Evolutionary conservation across 2,113 vertebrate genomes (phyloP).

Genomic region (Myrmophylax atrothorax): DNA sequence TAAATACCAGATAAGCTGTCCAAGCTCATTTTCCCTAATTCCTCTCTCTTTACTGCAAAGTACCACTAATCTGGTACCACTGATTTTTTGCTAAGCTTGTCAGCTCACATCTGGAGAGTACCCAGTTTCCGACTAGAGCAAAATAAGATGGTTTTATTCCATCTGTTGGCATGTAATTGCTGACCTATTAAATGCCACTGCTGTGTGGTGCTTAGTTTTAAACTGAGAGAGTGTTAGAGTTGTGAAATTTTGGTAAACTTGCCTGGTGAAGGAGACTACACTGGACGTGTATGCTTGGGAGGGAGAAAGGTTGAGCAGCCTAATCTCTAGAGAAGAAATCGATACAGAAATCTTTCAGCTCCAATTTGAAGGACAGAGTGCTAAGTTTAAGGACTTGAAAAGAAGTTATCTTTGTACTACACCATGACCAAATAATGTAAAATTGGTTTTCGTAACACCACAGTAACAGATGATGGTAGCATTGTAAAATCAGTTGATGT

Average conservation of each 20-base stretch:
- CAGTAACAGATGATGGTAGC: not conserved
- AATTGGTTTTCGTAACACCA: not conserved
- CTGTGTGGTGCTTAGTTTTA: slow-evolving; percentile 47
- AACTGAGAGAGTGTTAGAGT: slow-evolving; percentile 7
- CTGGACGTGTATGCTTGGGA: not conserved
- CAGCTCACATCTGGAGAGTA: slow-evolving; percentile 26
- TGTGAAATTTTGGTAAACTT: slow-evolving; percentile 45
- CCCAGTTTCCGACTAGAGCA: slow-evolving; percentile 15
- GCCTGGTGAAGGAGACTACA: not conserved
- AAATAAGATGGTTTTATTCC: slow-evolving; percentile 48
- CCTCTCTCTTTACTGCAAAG: not conserved
- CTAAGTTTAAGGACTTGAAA: not conserved
- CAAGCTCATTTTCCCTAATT: slow-evolving; percentile 28
- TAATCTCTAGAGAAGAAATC: not conserved
- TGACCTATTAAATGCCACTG: slow-evolving; percentile 57
- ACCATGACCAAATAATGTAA: not conserved
- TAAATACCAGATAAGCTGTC: not conserved
- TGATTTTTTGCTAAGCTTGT: slow-evolving; percentile 55
- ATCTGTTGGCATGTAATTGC: slow-evolving; percentile 41
- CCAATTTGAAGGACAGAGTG: not conserved
- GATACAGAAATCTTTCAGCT: not conserved
- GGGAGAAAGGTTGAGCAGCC: not conserved
- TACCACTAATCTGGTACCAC: not conserved
- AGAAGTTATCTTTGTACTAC: not conserved
- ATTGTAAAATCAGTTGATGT: not conserved